phyloP scores from a whole-genome alignment of 2,797 vertebrate species.

The Lutjanus campechanus region DNA sequence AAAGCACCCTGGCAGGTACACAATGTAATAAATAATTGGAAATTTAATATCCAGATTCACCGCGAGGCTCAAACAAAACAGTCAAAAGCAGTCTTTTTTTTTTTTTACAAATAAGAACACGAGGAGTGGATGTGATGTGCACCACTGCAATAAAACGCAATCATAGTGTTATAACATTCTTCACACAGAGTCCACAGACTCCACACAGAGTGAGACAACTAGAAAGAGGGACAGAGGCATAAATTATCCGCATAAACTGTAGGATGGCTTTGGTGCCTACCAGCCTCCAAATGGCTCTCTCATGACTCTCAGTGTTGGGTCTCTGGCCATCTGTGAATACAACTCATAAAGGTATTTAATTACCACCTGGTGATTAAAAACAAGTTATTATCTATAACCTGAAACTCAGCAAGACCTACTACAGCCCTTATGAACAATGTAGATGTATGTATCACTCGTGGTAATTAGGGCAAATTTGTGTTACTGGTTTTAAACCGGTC shows the following conservation, averaged over 20 bases:
- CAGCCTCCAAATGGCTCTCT: constrained; percentile 5
- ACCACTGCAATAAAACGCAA: not conserved
- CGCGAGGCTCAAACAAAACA: not conserved
- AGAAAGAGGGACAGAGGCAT: constrained; percentile 6
- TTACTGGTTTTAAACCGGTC: not conserved
- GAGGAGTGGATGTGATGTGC: not conserved
- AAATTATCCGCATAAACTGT: constrained; percentile 22
- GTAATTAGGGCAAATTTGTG: constrained; percentile 8
- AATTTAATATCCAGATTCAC: not conserved
- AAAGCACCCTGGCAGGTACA: not conserved
- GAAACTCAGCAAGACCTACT: not conserved
- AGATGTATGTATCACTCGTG: not conserved
- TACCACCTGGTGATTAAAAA: constrained; percentile 13
- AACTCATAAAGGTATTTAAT: constrained; percentile 31
- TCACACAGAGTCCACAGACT: not conserved
- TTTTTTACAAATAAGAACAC: not conserved
- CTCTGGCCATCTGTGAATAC: constrained; percentile 15
- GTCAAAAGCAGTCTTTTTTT: not conserved
- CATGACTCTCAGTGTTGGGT: constrained; percentile 11
- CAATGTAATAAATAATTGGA: constrained; percentile 3
- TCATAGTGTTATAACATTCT: not conserved
- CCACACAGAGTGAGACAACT: not conserved
- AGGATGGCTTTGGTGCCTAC: constrained; percentile 8
- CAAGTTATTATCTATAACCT: constrained; percentile 2
- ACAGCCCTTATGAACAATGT: not conserved